A percentile compares a stretch with the other conserved stretches of the same genome.
Conservation (phyloP, 2,797 vertebrate genomes). For the Australoheros facetus region DNA sequence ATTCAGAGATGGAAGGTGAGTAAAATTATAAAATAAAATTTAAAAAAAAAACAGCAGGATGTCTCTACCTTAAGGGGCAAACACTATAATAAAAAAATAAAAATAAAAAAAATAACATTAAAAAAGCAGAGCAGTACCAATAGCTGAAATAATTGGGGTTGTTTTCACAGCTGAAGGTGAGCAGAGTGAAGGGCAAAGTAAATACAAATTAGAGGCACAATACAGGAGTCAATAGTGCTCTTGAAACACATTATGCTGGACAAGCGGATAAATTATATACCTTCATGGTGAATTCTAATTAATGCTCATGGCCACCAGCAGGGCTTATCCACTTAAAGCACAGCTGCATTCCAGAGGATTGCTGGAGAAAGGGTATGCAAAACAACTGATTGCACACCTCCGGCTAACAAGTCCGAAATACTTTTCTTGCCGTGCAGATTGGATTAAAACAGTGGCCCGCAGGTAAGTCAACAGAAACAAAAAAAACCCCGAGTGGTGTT, state of each 20-base stretch:
- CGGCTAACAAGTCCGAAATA: neutral
- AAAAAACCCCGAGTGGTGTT: neutral
- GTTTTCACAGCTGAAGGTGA: slow-evolving; percentile 24
- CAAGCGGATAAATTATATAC: neutral
- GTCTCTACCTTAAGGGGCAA: neutral
- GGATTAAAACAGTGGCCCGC: neutral
- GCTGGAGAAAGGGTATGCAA: neutral
- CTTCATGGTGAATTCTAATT: slow-evolving; percentile 4
- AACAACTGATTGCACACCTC: neutral
- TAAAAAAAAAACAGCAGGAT: neutral
- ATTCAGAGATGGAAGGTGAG: neutral
- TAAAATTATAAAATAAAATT: neutral
- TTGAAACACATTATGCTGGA: slow-evolving; percentile 20
- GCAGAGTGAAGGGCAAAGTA: neutral
- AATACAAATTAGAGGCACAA: slow-evolving; percentile 25
- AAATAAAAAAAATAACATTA: neutral
- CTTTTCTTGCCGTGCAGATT: neutral
- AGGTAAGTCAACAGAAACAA: slow-evolving; percentile 20
- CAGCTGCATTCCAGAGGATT: neutral
- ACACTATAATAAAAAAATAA: neutral
- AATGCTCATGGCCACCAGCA: neutral
- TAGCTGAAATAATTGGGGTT: slow-evolving; percentile 14
- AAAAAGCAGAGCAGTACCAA: neutral
- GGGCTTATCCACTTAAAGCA: neutral
- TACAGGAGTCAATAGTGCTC: neutral